Evolutionary conservation across 2,797 vertebrate genomes (phyloP), one percentile per base, ranked within the genome.

Genomic region (Oreochromis grahami): DNA sequence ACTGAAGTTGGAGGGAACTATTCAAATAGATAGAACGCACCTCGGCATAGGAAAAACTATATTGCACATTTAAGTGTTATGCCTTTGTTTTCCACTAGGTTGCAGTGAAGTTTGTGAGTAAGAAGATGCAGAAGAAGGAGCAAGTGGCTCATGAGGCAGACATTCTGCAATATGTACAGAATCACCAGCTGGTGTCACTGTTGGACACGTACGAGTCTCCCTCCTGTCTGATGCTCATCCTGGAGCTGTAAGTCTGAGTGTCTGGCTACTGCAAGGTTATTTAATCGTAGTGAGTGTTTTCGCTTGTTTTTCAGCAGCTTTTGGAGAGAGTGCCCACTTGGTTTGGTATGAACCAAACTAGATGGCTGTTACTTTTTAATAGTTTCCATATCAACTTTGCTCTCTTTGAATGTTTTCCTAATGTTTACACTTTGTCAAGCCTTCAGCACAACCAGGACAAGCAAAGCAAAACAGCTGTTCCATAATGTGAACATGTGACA

Each of bases 111-210:
- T 99, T 97, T 82, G 97, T 99, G 83, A 98, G 95, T 93, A 99
- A 99, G 94, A 99, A 98, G 95, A 97, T 99, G 97, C 98, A 98
- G 95, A 99, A 98, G 94, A 98, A 98, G 86, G 98, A 99, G 88
- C 98, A 99, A 91, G 98, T 97, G 80, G 97, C 98, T 5, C 98
- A 99, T 0, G 99, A 99, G 90, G 98, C 97, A 0, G 98, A 98
- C 77, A 93, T 99, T 48, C 96, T 99, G 6, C 96, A 96, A 10
- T 97, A 98, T 24, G 95, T 98, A 1, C 98, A 99, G 88, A 98
- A 98, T 78, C 98, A 97, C 19, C 98, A 99, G 93, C 96, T 99
- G 86, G 96, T 98, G 94, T 96, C 95, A 6, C 96, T 99, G 89
- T 93, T 97, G 0, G 99, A 99, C 89, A 98, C 98, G 5, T 99